Percentiles rank a stretch among this genome's conserved stretches.
phyloP scores from a whole-genome alignment of 2,888 invertebrate species.

The Xestoiulus laeticollis region DNA sequence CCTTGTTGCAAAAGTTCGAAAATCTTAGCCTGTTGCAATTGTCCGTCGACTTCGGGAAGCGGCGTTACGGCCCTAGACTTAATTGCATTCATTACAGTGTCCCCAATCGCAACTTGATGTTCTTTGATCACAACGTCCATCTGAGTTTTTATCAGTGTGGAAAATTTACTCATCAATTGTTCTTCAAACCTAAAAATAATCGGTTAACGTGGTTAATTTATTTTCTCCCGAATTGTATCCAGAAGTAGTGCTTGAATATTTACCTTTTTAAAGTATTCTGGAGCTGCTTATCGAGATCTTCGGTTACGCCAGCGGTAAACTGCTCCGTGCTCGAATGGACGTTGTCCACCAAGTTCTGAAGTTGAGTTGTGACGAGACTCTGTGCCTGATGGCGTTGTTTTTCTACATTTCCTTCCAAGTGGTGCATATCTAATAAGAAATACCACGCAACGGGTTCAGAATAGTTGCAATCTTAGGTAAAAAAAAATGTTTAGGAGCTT shows the following conservation, averaged over 20 bases:
- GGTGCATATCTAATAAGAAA: conserved; percentile 18
- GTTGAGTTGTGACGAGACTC: conserved; percentile 32
- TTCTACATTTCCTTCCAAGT: not conserved
- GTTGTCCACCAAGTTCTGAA: conserved; percentile 45
- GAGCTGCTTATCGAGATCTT: conserved; percentile 23
- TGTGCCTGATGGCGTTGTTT: conserved; percentile 30
- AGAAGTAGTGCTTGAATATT: not conserved
- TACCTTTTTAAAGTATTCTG: conserved; percentile 40
- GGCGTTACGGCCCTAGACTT: conserved; percentile 80
- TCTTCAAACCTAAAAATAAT: conserved; percentile 62
- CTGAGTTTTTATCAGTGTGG: conserved; percentile 62
- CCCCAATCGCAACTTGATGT: conserved; percentile 71
- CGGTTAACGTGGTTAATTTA: no score
- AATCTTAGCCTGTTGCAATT: conserved; percentile 75
- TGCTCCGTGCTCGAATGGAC: conserved; percentile 43
- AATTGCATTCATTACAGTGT: conserved; percentile 71
- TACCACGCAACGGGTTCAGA: not conserved
- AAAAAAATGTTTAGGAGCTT: not conserved
- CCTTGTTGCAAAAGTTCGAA: conserved; percentile 75
- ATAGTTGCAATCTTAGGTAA: not conserved
- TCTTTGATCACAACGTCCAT: conserved; percentile 65
- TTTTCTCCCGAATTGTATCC: not conserved
- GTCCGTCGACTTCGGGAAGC: conserved; percentile 69
- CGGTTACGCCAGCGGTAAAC: not conserved
- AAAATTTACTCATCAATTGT: conserved; percentile 60